A percentile compares a stretch with the other conserved stretches of the same genome.
phyloP scores from a whole-genome alignment of 2,888 invertebrate species.

The Lithophane leautieri region DNA sequence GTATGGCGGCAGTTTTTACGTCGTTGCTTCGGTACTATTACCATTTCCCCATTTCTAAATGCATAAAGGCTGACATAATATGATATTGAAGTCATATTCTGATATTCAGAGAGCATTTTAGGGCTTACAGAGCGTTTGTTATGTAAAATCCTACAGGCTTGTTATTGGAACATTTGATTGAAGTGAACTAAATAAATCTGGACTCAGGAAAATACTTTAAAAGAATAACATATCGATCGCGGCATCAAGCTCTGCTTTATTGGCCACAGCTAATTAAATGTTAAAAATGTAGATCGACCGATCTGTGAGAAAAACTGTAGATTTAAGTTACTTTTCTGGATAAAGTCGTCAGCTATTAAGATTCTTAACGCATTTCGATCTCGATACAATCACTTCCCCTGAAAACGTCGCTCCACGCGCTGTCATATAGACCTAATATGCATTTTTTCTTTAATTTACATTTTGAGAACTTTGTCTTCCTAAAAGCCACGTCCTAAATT shows the following conservation, averaged over 20 bases:
- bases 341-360: neutral
- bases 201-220: too few species aligned
- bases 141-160: neutral
- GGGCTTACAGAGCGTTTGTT: neutral
- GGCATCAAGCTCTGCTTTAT: too few species aligned
- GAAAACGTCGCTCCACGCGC: neutral
- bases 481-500: neutral
- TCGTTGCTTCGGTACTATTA: neutral
- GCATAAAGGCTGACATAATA: neutral
- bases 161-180: neutral
- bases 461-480: neutral
- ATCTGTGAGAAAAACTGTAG: neutral
- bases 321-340: neutral
- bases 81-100: too few species aligned
- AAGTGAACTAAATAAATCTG: too few species aligned
- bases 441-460: neutral
- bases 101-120: constrained; percentile 11
- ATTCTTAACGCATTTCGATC: too few species aligned
- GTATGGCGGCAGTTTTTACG: neutral
- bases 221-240: too few species aligned
- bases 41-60: neutral
- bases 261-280: too few species aligned
- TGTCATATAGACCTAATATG: neutral
- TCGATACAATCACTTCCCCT: neutral
- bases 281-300: too few species aligned